A percentile compares a stretch with the other conserved stretches of the same genome.
Conservation (phyloP, 2,797 vertebrate genomes). For the Carcharodon carcharias region DNA sequence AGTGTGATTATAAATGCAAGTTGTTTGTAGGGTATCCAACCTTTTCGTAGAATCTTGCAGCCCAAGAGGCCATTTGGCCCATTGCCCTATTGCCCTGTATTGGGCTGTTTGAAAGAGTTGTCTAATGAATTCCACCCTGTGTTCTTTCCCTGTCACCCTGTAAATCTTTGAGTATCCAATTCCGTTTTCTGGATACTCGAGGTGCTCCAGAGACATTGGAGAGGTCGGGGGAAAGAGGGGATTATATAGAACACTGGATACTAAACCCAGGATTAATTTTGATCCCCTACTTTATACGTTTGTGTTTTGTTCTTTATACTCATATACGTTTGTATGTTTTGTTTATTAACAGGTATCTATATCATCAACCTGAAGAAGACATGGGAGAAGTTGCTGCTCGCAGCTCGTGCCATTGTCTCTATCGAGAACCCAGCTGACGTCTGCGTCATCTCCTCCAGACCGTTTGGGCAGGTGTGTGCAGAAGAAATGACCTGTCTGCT, state of each 20-base stretch:
- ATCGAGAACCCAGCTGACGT: constrained; percentile 96
- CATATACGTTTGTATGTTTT: too few species aligned
- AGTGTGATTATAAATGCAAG: neutral
- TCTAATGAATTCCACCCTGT: neutral
- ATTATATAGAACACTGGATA: neutral
- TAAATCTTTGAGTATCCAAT: neutral
- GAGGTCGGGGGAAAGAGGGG: neutral
- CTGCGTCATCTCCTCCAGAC: constrained; percentile 95
- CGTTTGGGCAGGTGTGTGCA: constrained; percentile 71
- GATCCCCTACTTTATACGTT: neutral
- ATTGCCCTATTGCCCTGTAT: neutral
- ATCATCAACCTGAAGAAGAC: constrained; percentile 95
- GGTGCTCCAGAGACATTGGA: too few species aligned
- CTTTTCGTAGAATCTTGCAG: neutral
- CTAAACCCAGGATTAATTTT: neutral
- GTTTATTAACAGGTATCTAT: constrained; percentile 74
- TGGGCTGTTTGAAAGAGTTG: neutral
- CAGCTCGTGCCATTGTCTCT: constrained; percentile 91
- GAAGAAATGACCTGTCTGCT: neutral
- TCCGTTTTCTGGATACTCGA: neutral
- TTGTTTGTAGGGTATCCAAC: neutral
- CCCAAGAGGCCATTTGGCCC: neutral
- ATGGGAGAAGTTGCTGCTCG: constrained; percentile 93
- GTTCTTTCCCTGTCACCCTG: neutral
- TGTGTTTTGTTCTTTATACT: too few species aligned